phyloP scores from a whole-genome alignment of 53 echinoderm and acorn worm species.

The Mesocentrotus franciscanus region DNA sequence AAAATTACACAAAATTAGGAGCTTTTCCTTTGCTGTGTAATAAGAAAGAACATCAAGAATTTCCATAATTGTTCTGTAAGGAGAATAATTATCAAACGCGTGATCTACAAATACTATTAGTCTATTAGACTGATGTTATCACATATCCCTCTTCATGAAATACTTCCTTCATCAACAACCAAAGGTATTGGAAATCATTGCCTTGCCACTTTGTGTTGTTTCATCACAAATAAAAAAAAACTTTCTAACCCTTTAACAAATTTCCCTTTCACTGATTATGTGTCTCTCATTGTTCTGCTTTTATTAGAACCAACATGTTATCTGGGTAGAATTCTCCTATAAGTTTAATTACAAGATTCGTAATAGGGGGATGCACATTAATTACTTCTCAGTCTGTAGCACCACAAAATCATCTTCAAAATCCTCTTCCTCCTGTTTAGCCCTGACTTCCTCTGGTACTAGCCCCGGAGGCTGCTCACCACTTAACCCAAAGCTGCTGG shows the following conservation, averaged over 20 bases:
- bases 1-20: no score
- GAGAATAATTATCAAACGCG: no score
- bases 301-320: neutral
- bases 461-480: neutral
- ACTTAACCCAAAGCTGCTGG: constrained; percentile 24
- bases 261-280: neutral
- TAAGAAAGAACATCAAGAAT: no score
- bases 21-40: no score
- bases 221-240: neutral
- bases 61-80: no score
- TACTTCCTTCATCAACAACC: no score
- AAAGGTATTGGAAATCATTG: no score
- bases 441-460: neutral
- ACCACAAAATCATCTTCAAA: constrained; percentile 59
- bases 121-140: no score
- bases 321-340: no score
- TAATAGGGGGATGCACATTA: neutral
- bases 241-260: neutral
- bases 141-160: no score
- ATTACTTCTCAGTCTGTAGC: constrained; percentile 41
- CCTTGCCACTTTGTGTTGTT: neutral
- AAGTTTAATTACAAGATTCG: neutral
- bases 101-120: no score
- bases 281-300: no score
- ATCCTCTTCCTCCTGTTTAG: constrained; percentile 8